Conservation (phyloP, 2,113 vertebrate genomes). For the Trematomus loennbergii region DNA sequence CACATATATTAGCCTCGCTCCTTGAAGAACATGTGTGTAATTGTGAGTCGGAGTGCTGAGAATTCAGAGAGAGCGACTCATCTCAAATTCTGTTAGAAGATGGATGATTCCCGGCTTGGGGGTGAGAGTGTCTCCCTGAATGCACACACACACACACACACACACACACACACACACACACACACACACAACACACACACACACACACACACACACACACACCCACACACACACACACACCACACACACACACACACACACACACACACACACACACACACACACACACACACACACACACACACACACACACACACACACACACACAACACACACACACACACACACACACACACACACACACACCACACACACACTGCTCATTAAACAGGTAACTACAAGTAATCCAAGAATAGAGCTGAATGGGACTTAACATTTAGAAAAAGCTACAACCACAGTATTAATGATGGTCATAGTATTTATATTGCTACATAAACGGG, state of each 20-base stretch:
- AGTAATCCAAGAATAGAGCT: background rate
- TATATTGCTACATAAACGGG: background rate
- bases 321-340: constrained; percentile 4
- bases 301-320: no score
- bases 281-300: no score
- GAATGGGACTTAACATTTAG: background rate
- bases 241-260: background rate
- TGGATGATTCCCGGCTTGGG: constrained; percentile 10
- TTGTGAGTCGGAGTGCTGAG: constrained; percentile 8
- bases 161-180: background rate
- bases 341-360: constrained; percentile 7
- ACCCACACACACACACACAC: constrained; percentile 2
- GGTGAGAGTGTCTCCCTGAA: constrained; percentile 6
- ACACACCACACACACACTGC: background rate
- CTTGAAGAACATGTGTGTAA: constrained; percentile 23
- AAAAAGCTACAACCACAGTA: background rate
- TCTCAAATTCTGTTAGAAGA: constrained; percentile 48
- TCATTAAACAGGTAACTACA: constrained; percentile 4
- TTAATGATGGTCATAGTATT: background rate
- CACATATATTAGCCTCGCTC: constrained; percentile 38
- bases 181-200: constrained; percentile 9
- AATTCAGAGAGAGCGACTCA: constrained; percentile 35
- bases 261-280: no score
- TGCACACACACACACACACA: constrained; percentile 4
- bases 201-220: constrained; percentile 10